Evolutionary conservation across 2,888 invertebrate species (phyloP).

Genomic region (Hartigia nigra): DNA sequence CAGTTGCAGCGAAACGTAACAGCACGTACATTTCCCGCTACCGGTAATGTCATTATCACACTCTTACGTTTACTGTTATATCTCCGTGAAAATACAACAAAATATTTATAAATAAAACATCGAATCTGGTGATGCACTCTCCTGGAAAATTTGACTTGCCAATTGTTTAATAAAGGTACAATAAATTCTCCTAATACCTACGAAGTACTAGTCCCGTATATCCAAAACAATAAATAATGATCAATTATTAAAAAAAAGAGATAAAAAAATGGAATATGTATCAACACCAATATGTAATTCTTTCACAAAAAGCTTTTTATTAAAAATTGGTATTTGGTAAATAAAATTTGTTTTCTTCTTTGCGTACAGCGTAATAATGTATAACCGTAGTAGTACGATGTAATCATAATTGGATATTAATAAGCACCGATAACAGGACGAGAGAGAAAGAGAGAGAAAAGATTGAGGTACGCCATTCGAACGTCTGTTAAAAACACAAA

Average conservation of each 20-base stretch:
- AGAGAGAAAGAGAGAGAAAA: background rate
- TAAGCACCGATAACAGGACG: constrained; percentile 6
- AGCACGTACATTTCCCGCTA: background rate
- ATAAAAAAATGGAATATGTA: background rate
- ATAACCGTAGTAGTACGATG: constrained; percentile 43
- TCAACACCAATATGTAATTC: constrained; percentile 11
- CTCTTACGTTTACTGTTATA: background rate
- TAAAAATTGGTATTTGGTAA: constrained; percentile 51
- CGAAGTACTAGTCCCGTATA: too few species aligned
- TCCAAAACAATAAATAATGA: too few species aligned
- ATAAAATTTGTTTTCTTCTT: constrained; percentile 48
- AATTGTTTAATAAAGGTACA: background rate
- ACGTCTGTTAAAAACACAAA: background rate
- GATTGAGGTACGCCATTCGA: background rate
- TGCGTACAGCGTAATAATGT: constrained; percentile 43
- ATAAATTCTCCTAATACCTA: background rate
- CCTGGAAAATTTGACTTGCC: background rate
- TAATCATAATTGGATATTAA: constrained; percentile 40
- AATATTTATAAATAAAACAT: background rate
- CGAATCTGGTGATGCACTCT: background rate
- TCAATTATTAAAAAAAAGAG: background rate
- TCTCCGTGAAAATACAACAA: background rate
- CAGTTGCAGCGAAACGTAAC: background rate
- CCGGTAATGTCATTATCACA: background rate
- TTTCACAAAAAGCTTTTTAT: constrained; percentile 44